phyloP scores from a whole-genome alignment of 2,113 vertebrate species.

The Natator depressus region DNA sequence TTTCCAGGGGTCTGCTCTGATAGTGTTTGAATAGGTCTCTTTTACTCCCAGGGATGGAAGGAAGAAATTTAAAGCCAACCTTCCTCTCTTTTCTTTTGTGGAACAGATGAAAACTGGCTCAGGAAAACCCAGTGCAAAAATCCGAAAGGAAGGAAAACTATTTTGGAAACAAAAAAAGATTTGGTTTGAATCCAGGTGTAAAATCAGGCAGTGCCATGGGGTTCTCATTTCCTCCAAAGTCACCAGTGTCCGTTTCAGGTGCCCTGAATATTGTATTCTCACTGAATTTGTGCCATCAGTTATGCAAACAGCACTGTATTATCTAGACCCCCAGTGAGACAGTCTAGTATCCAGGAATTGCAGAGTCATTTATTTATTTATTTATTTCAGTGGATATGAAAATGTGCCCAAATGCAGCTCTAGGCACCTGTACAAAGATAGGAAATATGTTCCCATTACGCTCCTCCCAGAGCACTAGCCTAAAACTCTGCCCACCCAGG shows the following conservation, averaged over 20 bases:
- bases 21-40: neutral
- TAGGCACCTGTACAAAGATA: neutral
- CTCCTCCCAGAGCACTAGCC: neutral
- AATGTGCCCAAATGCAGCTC: neutral
- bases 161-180: neutral
- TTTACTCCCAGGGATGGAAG: neutral
- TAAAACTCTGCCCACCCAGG: neutral
- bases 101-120: neutral
- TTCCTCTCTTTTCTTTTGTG: neutral
- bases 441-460: neutral
- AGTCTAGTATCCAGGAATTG: neutral
- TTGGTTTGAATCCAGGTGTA: neutral
- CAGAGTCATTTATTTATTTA: neutral
- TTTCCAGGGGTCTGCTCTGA: neutral
- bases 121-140: neutral
- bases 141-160: neutral
- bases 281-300: neutral
- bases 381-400: neutral
- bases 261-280: accelerated
- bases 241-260: neutral
- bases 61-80: neutral
- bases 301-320: accelerated
- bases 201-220: neutral
- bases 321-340: neutral
- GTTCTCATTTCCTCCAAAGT: neutral